Percentiles rank a stretch among this genome's conserved stretches.
Evolutionary conservation across 2,113 vertebrate genomes (phyloP).

Genomic region (Theristicus caerulescens): DNA sequence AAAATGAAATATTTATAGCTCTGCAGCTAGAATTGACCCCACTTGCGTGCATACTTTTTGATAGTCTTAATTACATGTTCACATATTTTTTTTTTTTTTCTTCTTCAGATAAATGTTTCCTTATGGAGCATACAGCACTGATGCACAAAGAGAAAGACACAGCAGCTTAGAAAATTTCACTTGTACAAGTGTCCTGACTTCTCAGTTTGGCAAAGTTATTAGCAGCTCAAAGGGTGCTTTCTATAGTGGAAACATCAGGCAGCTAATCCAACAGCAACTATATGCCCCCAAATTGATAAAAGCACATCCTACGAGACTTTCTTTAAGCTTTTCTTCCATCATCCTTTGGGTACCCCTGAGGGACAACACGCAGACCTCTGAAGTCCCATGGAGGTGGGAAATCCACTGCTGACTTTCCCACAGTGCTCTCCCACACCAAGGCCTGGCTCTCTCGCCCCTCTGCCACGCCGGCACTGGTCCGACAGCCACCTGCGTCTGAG

Average conservation of each 20-base stretch:
- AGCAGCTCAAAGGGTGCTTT: not conserved
- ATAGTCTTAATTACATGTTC: not conserved
- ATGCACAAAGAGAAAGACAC: not conserved
- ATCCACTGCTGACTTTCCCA: rapidly evolving
- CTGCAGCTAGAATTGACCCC: not conserved
- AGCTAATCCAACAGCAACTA: not conserved
- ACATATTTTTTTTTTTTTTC: not conserved
- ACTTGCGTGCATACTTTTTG: not conserved
- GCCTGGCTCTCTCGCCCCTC: not conserved
- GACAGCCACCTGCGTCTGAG: not conserved
- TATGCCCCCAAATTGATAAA: not conserved
- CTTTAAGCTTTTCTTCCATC: not conserved
- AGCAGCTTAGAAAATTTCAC: not conserved
- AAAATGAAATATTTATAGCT: not conserved
- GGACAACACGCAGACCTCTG: not conserved
- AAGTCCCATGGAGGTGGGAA: not conserved
- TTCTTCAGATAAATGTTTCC: not conserved
- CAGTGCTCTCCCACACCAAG: rapidly evolving
- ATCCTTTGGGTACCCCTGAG: not conserved
- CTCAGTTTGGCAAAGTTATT: not conserved
- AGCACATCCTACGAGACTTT: not conserved
- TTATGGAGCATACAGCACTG: not conserved
- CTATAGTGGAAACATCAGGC: not conserved
- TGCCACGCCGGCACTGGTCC: not conserved
- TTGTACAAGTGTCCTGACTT: not conserved